These are phyloP conservation scores for Rhabdophis nuchalis DNA, from an alignment of 2,797 vertebrate genomes.

Conservation along the genomic window DNA sequence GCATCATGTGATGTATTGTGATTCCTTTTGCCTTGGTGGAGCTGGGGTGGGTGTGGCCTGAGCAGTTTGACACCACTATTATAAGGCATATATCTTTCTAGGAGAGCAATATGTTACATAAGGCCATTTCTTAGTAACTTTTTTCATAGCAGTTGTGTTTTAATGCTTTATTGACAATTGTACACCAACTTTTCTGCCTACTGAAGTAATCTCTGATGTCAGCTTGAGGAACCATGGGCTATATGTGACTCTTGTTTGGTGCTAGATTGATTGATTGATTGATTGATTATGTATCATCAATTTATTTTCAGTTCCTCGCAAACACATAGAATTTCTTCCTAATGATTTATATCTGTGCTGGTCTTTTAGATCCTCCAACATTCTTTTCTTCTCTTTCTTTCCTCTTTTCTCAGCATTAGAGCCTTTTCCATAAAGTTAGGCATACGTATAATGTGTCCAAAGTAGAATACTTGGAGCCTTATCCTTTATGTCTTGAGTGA, in stretches of 20 bases:
- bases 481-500: neutral
- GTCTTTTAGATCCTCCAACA: neutral
- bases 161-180: slow-evolving; percentile 34
- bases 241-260: neutral
- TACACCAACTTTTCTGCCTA: neutral
- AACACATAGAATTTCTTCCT: neutral
- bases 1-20: neutral
- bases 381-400: neutral
- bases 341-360: neutral
- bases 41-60: too few species aligned
- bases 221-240: neutral
- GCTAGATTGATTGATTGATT: neutral
- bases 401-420: neutral
- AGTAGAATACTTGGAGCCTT: neutral
- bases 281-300: neutral
- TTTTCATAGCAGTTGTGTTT: neutral
- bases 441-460: neutral
- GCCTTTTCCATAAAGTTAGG: neutral
- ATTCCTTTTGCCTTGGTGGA: neutral
- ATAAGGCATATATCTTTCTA: neutral
- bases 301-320: neutral
- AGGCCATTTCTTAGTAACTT: neutral
- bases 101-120: neutral
- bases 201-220: neutral
- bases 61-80: neutral